These are phyloP conservation scores for Ceryle rudis DNA, from an alignment of 2,797 vertebrate genomes.

Conservation along the genomic window DNA sequence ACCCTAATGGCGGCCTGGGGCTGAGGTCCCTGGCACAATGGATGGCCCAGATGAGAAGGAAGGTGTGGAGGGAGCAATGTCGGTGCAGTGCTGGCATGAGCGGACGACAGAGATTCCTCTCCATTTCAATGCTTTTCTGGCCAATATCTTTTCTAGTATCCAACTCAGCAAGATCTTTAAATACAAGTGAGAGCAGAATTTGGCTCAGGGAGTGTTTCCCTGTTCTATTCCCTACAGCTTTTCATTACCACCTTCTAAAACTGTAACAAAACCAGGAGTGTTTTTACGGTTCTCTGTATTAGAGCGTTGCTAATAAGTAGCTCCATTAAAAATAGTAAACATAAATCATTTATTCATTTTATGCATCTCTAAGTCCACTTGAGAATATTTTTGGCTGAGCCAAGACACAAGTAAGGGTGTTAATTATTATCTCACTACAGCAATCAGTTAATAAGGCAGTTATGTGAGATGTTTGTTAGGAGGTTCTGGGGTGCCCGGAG, in stretches of 20 bases:
- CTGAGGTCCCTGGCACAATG: too few relatives aligned
- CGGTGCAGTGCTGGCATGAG: neutral
- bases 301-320: slow-evolving; percentile 23
- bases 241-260: slow-evolving; percentile 56
- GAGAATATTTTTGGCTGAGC: slow-evolving; percentile 53
- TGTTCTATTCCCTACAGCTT: slow-evolving; percentile 30
- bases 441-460: slow-evolving; percentile 72
- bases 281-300: slow-evolving; percentile 1
- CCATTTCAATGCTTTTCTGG: neutral
- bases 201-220: slow-evolving; percentile 13
- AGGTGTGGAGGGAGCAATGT: too few relatives aligned
- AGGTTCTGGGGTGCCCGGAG: slow-evolving; percentile 55
- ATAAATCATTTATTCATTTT: slow-evolving; percentile 69
- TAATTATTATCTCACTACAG: slow-evolving; percentile 67
- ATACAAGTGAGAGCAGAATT: slow-evolving; percentile 21
- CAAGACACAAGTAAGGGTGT: slow-evolving; percentile 42
- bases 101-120: neutral
- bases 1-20: too few relatives aligned
- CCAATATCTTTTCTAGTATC: neutral
- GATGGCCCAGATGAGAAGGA: too few relatives aligned
- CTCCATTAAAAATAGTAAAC: slow-evolving; percentile 67
- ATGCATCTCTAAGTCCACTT: slow-evolving; percentile 62
- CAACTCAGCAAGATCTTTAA: slow-evolving; percentile 19
- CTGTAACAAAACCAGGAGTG: neutral
- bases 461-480: slow-evolving; percentile 61